phyloP scores from a whole-genome alignment of 2,113 vertebrate species.

The Mesocricetus auratus region DNA sequence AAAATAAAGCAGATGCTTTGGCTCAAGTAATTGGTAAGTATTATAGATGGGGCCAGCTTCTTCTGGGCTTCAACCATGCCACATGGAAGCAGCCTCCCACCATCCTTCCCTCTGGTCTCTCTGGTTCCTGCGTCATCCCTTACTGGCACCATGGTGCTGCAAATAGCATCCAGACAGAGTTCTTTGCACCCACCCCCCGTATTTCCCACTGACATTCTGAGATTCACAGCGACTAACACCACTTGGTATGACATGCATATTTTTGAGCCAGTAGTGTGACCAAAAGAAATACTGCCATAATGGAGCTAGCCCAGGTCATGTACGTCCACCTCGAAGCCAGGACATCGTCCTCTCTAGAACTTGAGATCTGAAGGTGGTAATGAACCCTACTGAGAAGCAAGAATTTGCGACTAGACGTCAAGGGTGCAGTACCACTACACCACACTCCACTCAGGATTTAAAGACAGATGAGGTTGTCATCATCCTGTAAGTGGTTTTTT shows the following conservation, averaged over 20 bases:
- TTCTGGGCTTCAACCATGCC: not conserved
- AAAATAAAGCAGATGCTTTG: slow-evolving; percentile 24
- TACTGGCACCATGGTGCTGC: not conserved
- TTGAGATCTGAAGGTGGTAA: not conserved
- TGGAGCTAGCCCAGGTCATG: not conserved
- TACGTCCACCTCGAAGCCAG: not conserved
- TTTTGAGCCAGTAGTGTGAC: not conserved
- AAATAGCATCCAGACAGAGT: not conserved
- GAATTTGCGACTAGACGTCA: not conserved
- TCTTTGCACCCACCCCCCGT: not conserved
- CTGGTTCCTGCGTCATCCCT: not conserved
- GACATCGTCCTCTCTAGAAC: not conserved
- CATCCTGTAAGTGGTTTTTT: not conserved
- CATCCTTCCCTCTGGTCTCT: not conserved
- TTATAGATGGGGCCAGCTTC: not conserved
- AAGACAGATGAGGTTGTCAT: not conserved
- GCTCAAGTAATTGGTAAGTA: not conserved
- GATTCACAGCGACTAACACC: not conserved
- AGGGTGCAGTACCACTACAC: not conserved
- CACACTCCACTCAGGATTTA: not conserved
- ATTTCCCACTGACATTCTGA: not conserved
- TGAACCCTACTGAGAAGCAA: not conserved
- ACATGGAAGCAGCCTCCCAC: not conserved
- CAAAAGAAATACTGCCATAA: not conserved
- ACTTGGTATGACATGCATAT: not conserved